phyloP scores from a whole-genome alignment of 2,888 invertebrate species.

The Epinotia nisella region DNA sequence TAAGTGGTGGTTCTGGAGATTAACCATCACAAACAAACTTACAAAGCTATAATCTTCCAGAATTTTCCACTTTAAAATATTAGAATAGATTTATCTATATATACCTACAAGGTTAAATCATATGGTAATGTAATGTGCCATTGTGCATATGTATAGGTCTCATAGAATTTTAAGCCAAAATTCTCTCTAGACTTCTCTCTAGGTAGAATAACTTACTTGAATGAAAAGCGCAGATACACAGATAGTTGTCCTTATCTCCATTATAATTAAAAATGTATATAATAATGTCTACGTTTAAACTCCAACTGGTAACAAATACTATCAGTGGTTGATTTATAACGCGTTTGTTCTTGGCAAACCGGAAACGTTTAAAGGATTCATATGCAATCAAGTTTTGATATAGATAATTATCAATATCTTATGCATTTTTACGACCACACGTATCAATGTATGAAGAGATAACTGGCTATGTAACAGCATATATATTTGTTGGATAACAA shows the following conservation, averaged over 20 bases:
- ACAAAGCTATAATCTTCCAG: no score
- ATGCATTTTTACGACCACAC: not conserved
- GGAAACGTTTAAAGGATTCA: not conserved
- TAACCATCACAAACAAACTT: no score
- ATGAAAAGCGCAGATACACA: not conserved
- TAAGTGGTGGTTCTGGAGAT: no score
- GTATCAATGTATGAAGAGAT: not conserved
- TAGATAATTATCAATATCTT: slow-evolving; percentile 5
- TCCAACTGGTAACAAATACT: not conserved
- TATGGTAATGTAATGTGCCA: no score
- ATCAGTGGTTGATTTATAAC: slow-evolving; percentile 8
- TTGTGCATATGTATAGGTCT: no score
- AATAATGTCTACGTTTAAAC: slow-evolving; percentile 4
- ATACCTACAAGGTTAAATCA: no score
- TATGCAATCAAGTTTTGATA: slow-evolving; percentile 14
- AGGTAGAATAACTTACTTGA: slow-evolving; percentile 3
- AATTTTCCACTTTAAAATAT: no score
- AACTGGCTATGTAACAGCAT: not conserved
- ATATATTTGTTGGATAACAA: not conserved
- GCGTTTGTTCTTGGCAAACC: slow-evolving; percentile 5
- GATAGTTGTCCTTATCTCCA: slow-evolving; percentile 7
- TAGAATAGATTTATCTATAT: no score
- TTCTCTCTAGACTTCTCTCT: no score
- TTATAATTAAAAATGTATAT: slow-evolving; percentile 14
- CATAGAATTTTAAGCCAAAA: no score